These are phyloP conservation scores for Coptodon rendalli DNA, from an alignment of 2,113 vertebrate genomes.

Conservation along the genomic window DNA sequence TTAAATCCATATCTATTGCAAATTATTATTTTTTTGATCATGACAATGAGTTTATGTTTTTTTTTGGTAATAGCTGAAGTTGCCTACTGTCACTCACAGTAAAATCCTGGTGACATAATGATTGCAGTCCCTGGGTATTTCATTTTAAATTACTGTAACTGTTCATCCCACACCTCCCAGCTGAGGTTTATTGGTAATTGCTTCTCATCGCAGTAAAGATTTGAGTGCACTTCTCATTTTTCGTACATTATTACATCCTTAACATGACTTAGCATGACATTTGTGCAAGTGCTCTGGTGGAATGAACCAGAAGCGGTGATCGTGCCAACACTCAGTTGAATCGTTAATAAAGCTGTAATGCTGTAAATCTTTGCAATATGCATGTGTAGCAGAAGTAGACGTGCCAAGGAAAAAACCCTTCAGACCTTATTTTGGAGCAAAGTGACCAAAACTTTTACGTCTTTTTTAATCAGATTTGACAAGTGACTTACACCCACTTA, in stretches of 20 bases:
- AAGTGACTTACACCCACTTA: neutral
- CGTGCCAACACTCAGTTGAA: neutral
- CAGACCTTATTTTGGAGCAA: neutral
- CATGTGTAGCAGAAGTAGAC: neutral
- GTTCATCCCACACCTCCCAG: neutral
- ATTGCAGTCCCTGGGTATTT: neutral
- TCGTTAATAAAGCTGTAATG: neutral
- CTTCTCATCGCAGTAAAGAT: neutral
- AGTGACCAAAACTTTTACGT: neutral
- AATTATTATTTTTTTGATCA: neutral
- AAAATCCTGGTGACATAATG: neutral
- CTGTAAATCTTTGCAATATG: neutral
- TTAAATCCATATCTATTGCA: neutral
- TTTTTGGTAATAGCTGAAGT: neutral
- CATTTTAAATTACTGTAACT: neutral
- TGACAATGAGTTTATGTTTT: neutral
- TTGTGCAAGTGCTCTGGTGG: neutral
- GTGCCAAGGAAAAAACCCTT: neutral
- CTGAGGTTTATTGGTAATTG: neutral
- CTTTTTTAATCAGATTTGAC: neutral
- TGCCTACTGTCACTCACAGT: neutral
- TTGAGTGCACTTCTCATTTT: neutral
- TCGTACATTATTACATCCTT: neutral
- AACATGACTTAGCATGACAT: neutral
- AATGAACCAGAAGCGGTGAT: neutral